Evolutionary conservation across 23 tunicate species (phyloP).

Genomic region (Trididemnum nubilum): DNA sequence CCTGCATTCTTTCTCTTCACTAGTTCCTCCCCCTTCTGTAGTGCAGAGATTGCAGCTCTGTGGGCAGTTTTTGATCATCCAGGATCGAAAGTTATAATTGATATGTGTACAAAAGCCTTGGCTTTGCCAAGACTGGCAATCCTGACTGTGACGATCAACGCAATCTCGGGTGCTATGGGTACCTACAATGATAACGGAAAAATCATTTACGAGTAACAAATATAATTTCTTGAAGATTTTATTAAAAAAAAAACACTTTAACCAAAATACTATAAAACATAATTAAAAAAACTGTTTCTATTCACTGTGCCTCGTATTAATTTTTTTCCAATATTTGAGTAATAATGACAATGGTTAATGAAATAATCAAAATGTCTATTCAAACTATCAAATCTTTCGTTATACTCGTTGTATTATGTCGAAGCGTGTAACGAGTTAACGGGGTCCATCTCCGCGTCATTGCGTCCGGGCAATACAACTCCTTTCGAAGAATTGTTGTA

Average conservation of each 20-base stretch:
- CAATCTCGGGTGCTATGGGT: not conserved
- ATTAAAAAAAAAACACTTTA: not conserved
- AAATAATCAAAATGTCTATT: not conserved
- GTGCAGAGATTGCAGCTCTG: slow-evolving; percentile 32
- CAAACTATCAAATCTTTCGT: too few species aligned
- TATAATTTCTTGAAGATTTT: not conserved
- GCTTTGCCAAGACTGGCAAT: slow-evolving; percentile 29
- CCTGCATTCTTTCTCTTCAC: too few species aligned
- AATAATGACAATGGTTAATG: too few species aligned
- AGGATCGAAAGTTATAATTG: slow-evolving; percentile 22
- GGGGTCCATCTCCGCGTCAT: too few species aligned
- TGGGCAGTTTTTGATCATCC: slow-evolving; percentile 55
- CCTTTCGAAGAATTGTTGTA: too few species aligned
- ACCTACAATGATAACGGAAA: slow-evolving; percentile 5
- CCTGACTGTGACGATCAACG: slow-evolving; percentile 10
- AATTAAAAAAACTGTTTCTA: not conserved
- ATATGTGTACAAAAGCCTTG: slow-evolving; percentile 35
- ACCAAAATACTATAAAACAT: not conserved
- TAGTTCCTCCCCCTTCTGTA: too few species aligned
- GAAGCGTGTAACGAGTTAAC: too few species aligned
- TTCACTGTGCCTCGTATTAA: too few species aligned
- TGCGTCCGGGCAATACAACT: too few species aligned
- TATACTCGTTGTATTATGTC: too few species aligned
- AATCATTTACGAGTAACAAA: not conserved
- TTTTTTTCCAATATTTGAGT: too few species aligned